Base-by-base conservation (phyloP, 2,888 invertebrate genomes). In the Drosophila percnosoma region DNA sequence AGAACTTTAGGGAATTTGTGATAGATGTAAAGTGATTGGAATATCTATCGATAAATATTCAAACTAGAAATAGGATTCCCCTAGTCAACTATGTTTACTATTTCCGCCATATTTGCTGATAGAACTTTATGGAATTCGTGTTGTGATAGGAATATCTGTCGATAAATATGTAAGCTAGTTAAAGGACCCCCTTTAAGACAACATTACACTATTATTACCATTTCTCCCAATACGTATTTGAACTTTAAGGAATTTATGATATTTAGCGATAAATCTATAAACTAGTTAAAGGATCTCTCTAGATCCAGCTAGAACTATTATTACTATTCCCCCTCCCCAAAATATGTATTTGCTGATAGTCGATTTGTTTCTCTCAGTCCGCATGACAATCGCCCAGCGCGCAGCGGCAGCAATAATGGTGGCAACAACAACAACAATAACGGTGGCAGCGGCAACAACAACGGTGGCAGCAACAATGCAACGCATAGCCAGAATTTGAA, bases 381-480 rank as follows among this genome's bases (percentile, higher is more conserved):
- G 74, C 92, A 92, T 74, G 92, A 92, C 86, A 92, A 90, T 87
- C 89, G 91, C 73, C 92, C 92, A 75, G 83, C 92, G 75, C 90
- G 92, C 74, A 93, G 87, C 89, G 87, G 74, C 68, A 83, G 78
- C 73, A 91, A 73, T 79, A 82, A 73, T 68, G 48, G 42, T 10
- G 45, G 54, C 54, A 87, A 75, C 70, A 83, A 77, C 78, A 84
- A 77, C 67, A 58, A 49, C 59, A 87, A 27, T 27, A 27, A 49
- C 48, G 52, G 52, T 53, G 29, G 24, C 52, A 45, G 29, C 59
- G 69, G 40, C 63, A 73, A 36, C 55, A 60, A 57, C 73, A 90
- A 80, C 68, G 90, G 76, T 80, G 81, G 71, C 73, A 84, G 64
- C 72, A 89, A 87, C 80, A 91, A 86, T 78, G 64, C 79, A 42